Percentiles rank a stretch among this genome's conserved stretches.
Evolutionary conservation across 2,113 vertebrate genomes (phyloP).

Genomic region (Clarias magur): DNA sequence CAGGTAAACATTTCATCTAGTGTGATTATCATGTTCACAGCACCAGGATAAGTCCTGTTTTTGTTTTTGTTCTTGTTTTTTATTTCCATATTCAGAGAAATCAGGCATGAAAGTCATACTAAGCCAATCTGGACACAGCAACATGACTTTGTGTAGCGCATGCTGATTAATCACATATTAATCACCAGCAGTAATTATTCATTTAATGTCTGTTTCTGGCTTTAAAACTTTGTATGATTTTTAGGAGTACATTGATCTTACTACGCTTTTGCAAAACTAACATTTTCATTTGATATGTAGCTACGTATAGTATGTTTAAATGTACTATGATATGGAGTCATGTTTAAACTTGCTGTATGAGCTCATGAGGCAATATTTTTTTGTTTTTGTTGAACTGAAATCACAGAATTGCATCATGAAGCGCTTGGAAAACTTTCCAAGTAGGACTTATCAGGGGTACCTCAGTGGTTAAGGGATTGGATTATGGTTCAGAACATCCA

Average conservation of each 20-base stretch:
- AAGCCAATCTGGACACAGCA: constrained; percentile 4
- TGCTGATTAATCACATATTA: neutral
- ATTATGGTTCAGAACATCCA: too few relatives aligned
- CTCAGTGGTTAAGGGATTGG: too few relatives aligned
- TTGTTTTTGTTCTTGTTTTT: neutral
- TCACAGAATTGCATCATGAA: neutral
- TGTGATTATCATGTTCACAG: neutral
- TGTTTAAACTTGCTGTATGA: neutral
- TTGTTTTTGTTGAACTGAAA: neutral
- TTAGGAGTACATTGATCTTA: neutral
- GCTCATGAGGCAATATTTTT: neutral
- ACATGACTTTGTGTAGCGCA: neutral
- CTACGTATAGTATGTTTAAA: too few relatives aligned
- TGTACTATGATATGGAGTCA: neutral
- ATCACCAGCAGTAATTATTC: constrained; percentile 1
- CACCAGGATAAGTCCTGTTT: neutral
- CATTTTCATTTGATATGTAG: neutral
- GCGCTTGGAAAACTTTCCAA: neutral
- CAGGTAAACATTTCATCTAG: neutral
- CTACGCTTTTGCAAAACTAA: neutral
- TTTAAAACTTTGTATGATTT: neutral
- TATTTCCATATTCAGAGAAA: neutral
- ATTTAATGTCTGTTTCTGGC: neutral
- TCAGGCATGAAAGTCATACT: neutral
- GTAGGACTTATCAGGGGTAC: neutral